Base-by-base conservation (phyloP, 2,888 invertebrate species). In the Lycaena phlaeas region DNA sequence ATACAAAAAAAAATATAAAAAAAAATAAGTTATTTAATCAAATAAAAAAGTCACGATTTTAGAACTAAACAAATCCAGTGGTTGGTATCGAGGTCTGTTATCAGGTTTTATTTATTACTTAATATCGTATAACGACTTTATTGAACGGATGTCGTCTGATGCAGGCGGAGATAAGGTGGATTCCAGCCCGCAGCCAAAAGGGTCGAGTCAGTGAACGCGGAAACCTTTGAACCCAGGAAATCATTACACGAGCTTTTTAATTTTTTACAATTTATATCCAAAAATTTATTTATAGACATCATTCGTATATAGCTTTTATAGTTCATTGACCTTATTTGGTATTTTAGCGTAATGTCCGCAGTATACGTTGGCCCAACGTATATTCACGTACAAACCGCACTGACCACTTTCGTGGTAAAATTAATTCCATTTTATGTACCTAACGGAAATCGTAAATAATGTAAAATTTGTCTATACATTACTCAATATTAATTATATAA, bases 121-220 rank as follows among this genome's bases (percentile, higher is more conserved):
- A 52, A 51, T 51, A 52, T 51, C 44, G 50, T 52, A 48, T 48
- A 52, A 56, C 56, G 55, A 48, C 55, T 54, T 57, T 52, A 56
- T 56, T 54, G 53, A 50, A 46, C 52, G 56, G 54, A 57, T 54
- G 52, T 56, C 47, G 39, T 50, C 48, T 46, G 56, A 59, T 58
- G 47, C 52, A 42, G 31, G 40, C 42, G 27, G 4, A 51, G 57
- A 59, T 59, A 59, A 55, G 38, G 28, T 30, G 39, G 50, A 56
- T 53, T 51, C 52, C 54, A 39, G 36, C 27, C 41, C 40, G 27
- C 34, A 49, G 51, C 51, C 36, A 44, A 45, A 42, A 49, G 46
- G 28, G 40, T 44, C 45, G 47, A 45, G 42, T 12, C 30, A 46
- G 30, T 38, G 26, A 30, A 45, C 42, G 38, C 26, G 30, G 31